Base-by-base conservation (phyloP, 92 coral and sea anemone species). In the Bergia puertoricense region DNA sequence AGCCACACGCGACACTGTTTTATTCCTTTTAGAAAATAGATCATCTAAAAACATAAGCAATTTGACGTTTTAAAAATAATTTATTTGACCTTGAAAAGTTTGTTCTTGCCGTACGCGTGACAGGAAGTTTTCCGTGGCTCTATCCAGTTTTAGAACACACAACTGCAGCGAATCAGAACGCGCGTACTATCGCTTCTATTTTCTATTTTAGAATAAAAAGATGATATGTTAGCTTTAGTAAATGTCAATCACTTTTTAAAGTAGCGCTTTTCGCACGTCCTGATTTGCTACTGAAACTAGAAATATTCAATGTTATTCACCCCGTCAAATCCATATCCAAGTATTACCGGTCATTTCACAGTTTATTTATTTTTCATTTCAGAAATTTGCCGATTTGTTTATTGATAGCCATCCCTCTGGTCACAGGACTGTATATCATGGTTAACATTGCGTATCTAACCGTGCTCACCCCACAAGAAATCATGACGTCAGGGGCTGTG, bases 361-460 rank as follows among this genome's bases (percentile, higher is more conserved):
- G 40, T 68, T 8, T 5, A 1, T 36, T 22, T 18, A 18, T 62
- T 62, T 39, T 11, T 50, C 65, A 18, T 57, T 86, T 10, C 74
- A 91, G 91, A 54, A 91, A 91, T 68, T 51, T 91, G 74, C 93
- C 93, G 54, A 42, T 82, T 15, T 86, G 89, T 54, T 76, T 91
- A 38, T 68, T 51, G 22, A 77, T 88, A 65, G 86, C 91, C 11
- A 91, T 91, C 74, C 91, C 93, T 37, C 71, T 91, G 75, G 93
- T 91, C 40, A 85, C 94, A 6, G 80, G 43, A 38, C 84, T 85
- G 23, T 91, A 91, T 85, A 71, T 91, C 15, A 44, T 91, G 86
- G 90, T 88, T 30, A 91, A 89, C 74, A 85, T 89, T 37, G 88
- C 89, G 18, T 91, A 89, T 81, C 90, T 91, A 37, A 74, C 92